Conservation (phyloP, 1,140 invertebrate genomes). For the Lasioglossum albipes region DNA sequence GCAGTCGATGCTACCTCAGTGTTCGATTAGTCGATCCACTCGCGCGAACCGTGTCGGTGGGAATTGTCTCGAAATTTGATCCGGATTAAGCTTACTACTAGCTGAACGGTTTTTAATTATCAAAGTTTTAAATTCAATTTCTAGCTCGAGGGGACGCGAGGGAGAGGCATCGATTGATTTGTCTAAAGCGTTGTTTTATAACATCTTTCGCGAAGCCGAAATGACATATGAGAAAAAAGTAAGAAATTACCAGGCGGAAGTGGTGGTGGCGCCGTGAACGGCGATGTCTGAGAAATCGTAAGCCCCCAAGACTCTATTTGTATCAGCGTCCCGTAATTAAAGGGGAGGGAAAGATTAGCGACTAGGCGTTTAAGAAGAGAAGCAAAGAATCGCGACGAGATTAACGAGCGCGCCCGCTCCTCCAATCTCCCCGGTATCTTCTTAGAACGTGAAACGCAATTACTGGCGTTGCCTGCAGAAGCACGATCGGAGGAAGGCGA, state of each 20-base stretch:
- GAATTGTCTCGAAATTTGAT: neutral
- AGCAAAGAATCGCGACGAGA: neutral
- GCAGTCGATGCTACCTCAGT: neutral
- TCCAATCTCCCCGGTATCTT: conserved; percentile 16
- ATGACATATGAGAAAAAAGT: too few relatives aligned
- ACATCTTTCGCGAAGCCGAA: too few relatives aligned
- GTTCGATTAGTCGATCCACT: conserved; percentile 1
- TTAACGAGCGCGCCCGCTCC: neutral
- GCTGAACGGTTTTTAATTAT: too few relatives aligned
- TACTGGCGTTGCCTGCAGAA: conserved; percentile 36
- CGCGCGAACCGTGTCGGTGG: neutral
- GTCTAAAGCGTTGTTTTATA: too few relatives aligned
- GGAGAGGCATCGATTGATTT: too few relatives aligned
- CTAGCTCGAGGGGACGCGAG: too few relatives aligned
- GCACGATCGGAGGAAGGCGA: conserved; percentile 43
- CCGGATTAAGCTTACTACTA: too few relatives aligned
- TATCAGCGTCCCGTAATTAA: neutral
- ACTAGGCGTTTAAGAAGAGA: neutral
- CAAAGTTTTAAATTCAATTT: too few relatives aligned
- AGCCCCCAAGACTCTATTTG: neutral
- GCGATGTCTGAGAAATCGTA: neutral
- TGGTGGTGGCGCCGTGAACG: too few relatives aligned
- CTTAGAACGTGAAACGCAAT: conserved; percentile 41
- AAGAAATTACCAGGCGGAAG: too few relatives aligned
- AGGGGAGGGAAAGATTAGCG: neutral